These are phyloP conservation scores for Metridium senile DNA, from an alignment of 92 coral and sea anemone genomes.

Conservation along the genomic window DNA sequence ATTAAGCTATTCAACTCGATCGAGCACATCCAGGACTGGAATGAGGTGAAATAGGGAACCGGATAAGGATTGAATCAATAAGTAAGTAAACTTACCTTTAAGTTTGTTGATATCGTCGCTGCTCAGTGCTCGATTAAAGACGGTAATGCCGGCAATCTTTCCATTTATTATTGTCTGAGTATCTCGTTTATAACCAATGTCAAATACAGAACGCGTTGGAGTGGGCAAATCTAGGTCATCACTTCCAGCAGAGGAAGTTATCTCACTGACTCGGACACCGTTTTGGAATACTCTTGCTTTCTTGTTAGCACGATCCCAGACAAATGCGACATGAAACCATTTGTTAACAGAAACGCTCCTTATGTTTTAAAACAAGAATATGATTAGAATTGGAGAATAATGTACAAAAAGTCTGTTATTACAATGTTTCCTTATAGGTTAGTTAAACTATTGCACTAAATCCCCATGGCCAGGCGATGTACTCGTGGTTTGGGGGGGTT, in stretches of 20 bases:
- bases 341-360: too few species aligned
- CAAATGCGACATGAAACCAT: slow-evolving; percentile 7
- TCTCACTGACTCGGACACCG: not conserved
- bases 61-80: too few species aligned
- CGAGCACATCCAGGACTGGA: too few species aligned
- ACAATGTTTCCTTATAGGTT: too few species aligned
- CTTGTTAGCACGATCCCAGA: slow-evolving; percentile 8
- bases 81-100: not conserved
- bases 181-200: slow-evolving; percentile 15
- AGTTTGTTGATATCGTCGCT: not conserved
- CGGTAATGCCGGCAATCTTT: not conserved
- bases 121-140: slow-evolving; percentile 14
- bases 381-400: not conserved
- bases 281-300: slow-evolving; percentile 9
- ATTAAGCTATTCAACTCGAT: too few species aligned
- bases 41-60: too few species aligned
- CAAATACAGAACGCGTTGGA: not conserved
- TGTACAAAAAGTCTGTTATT: too few species aligned
- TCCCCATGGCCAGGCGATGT: too few species aligned
- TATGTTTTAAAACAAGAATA: too few species aligned
- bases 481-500: too few species aligned
- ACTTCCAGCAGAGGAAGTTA: not conserved
- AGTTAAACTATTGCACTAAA: too few species aligned
- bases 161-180: not conserved
- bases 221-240: not conserved